phyloP scores from a whole-genome alignment of 1,140 invertebrate genomes.

The Anastrepha obliqua region DNA sequence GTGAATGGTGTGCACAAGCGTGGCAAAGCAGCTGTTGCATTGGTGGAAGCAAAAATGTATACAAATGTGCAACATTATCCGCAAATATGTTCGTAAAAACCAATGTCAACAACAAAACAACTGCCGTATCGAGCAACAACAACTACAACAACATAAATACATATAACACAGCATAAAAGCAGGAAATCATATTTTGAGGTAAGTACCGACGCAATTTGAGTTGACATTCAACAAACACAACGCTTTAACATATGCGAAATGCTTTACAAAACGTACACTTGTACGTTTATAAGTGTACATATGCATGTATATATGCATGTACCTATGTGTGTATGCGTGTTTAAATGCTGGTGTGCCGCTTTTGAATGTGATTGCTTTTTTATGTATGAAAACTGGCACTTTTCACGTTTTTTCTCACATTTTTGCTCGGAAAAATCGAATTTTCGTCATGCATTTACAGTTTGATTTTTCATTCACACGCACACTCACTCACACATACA shows the following conservation, averaged over 20 bases:
- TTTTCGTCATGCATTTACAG: background rate
- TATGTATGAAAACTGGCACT: background rate
- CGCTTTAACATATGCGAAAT: conserved; percentile 33
- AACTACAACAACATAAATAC: background rate
- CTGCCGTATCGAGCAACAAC: background rate
- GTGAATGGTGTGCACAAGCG: background rate
- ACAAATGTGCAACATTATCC: conserved; percentile 44
- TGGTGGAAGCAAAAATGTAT: background rate
- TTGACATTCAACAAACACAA: conserved; percentile 7
- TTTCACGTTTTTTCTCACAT: background rate
- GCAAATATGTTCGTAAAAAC: conserved; percentile 38
- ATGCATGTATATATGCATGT: too few relatives aligned
- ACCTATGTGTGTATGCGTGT: too few relatives aligned
- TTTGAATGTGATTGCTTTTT: background rate
- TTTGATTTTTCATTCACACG: background rate
- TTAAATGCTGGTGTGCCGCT: too few relatives aligned
- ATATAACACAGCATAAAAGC: conserved; percentile 28
- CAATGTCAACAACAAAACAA: conserved; percentile 44
- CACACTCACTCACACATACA: background rate
- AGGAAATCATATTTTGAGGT: conserved; percentile 48
- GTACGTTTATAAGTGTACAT: background rate
- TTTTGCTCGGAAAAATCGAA: background rate
- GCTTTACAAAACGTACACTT: background rate
- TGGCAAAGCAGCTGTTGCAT: conserved; percentile 16
- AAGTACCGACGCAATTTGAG: conserved; percentile 16